Evolutionary conservation across 2,797 vertebrate species (phyloP).

Genomic region (Cynodonichthys magdalenae): DNA sequence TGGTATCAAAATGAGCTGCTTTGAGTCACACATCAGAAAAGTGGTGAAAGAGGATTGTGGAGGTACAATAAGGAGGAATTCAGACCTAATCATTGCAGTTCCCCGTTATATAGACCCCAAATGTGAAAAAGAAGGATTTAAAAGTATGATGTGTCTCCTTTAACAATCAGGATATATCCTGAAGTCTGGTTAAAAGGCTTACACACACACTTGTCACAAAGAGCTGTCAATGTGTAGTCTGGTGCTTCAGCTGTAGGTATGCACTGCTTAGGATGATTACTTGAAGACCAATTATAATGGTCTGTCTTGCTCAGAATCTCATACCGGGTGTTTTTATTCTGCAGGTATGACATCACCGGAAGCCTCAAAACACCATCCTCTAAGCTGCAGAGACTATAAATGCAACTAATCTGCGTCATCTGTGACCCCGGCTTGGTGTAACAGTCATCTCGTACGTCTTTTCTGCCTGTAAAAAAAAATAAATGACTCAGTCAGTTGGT

Average conservation of each 20-base stretch:
- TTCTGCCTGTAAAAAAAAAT: conserved; percentile 22
- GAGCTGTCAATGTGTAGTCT: conserved; percentile 30
- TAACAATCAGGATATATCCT: conserved; percentile 44
- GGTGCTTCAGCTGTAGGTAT: conserved; percentile 18
- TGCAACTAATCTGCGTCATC: conserved; percentile 55
- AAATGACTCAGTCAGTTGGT: conserved; percentile 60
- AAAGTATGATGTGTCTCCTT: conserved; percentile 8
- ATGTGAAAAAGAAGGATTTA: too few species aligned
- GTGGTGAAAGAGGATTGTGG: too few species aligned
- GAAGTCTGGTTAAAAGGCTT: conserved; percentile 5
- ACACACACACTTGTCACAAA: conserved; percentile 12
- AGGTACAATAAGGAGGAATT: too few species aligned
- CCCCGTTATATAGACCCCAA: too few species aligned
- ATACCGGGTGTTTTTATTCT: conserved; percentile 34
- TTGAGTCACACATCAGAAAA: too few species aligned
- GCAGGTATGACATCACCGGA: conserved; percentile 33
- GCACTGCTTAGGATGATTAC: conserved; percentile 25
- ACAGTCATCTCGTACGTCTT: conserved; percentile 41
- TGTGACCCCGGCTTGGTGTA: conserved; percentile 32
- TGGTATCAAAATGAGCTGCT: too few species aligned
- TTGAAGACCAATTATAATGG: conserved; percentile 47
- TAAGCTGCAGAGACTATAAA: conserved; percentile 35
- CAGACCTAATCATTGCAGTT: too few species aligned
- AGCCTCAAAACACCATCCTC: conserved; percentile 23
- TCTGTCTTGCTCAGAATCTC: conserved; percentile 28